These are phyloP conservation scores for Diploscapter pachys DNA, from an alignment of 1,140 invertebrate genomes.

Conservation along the genomic window DNA sequence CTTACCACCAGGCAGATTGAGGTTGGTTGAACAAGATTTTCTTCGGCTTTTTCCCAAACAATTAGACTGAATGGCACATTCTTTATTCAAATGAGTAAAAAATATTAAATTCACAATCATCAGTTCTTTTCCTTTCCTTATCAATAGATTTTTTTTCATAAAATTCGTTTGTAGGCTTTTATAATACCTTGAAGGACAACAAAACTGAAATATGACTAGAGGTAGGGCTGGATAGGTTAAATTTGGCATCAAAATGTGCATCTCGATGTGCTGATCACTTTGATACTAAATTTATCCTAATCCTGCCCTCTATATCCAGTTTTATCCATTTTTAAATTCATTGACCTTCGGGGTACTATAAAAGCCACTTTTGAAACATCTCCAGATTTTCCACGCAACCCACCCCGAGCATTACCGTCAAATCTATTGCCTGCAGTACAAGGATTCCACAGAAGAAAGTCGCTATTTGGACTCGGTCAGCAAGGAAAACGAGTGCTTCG, in stretches of 20 bases:
- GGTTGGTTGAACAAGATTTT: slow-evolving; percentile 1
- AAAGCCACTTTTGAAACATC: neutral
- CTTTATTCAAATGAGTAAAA: neutral
- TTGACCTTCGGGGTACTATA: neutral
- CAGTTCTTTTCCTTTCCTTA: no score
- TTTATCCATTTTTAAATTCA: neutral
- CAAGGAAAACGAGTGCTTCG: slow-evolving; percentile 21
- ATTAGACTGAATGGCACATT: neutral
- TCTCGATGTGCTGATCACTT: no score
- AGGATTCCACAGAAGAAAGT: slow-evolving; percentile 28
- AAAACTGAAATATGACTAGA: no score
- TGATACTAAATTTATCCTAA: no score
- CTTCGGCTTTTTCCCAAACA: neutral
- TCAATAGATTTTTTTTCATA: no score
- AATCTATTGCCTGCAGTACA: slow-evolving; percentile 21
- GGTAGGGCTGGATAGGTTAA: no score
- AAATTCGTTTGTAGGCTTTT: no score
- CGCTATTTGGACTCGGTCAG: slow-evolving; percentile 23
- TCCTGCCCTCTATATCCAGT: no score
- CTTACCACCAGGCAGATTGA: slow-evolving; percentile 26
- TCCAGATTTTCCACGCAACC: slow-evolving; percentile 19
- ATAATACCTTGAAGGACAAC: no score
- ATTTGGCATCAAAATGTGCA: no score
- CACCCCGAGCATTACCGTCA: slow-evolving; percentile 3
- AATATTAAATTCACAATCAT: no score